phyloP scores from a whole-genome alignment of 1,140 invertebrate genomes.

The Zaprionus vittiger region DNA sequence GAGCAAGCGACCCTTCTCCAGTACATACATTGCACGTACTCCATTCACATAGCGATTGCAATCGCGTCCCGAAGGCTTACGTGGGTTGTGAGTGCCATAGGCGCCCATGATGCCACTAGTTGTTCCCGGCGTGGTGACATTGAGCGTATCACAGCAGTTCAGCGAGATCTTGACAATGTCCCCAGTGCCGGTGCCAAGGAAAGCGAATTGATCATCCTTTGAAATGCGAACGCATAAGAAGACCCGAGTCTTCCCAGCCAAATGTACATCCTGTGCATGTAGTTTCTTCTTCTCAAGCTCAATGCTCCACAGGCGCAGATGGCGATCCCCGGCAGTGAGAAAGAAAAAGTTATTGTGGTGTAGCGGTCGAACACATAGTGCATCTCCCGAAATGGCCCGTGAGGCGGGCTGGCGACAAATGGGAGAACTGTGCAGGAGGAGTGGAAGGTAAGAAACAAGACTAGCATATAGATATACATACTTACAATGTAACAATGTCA shows the following conservation, averaged over 20 bases:
- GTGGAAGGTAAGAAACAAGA: not conserved
- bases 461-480: not conserved
- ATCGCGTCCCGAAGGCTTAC: conserved; percentile 76
- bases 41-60: conserved; percentile 85
- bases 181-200: conserved; percentile 92
- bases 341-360: conserved; percentile 87
- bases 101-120: conserved; percentile 89
- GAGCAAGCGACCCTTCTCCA: conserved; percentile 88
- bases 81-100: conserved; percentile 85
- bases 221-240: conserved; percentile 88
- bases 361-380: conserved; percentile 86
- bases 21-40: conserved; percentile 88
- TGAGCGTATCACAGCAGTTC: conserved; percentile 87
- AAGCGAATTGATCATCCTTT: conserved; percentile 89
- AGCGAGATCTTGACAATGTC: conserved; percentile 88
- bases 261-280: conserved; percentile 88
- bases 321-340: conserved; percentile 90
- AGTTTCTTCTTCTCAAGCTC: conserved; percentile 89
- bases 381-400: conserved; percentile 88
- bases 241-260: conserved; percentile 89
- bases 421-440: conserved; percentile 74
- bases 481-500: conserved; percentile 87
- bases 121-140: conserved; percentile 84
- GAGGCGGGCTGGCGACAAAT: conserved; percentile 89
- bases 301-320: conserved; percentile 90